phyloP scores from a whole-genome alignment of 2,888 invertebrate genomes.

The Mythimna albipuncta region DNA sequence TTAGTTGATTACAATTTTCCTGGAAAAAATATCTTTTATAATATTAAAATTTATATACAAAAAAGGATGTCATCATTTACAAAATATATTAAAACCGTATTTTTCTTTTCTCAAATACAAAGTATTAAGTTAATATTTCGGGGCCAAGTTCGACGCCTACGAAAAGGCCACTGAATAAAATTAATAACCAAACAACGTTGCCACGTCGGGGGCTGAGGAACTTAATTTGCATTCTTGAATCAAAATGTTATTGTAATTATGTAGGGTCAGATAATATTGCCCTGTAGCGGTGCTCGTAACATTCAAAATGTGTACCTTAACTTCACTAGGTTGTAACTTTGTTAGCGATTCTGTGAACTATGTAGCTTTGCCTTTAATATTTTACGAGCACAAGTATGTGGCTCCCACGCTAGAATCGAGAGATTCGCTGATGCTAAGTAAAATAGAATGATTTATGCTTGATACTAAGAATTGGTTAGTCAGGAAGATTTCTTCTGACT shows the following conservation, averaged over 20 bases:
- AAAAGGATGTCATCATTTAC: conserved; percentile 45
- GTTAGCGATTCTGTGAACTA: conserved; percentile 39
- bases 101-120: conserved; percentile 55
- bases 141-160: conserved; percentile 58
- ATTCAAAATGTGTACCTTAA: conserved; percentile 48
- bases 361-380: conserved; percentile 27
- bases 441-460: conserved; percentile 19
- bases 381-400: conserved; percentile 26
- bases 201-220: conserved; percentile 59
- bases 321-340: conserved; percentile 32
- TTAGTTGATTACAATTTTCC: conserved; percentile 5
- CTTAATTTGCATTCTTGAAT: conserved; percentile 78
- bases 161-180: conserved; percentile 70
- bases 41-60: conserved; percentile 8
- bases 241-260: conserved; percentile 78
- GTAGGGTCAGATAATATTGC: conserved; percentile 70
- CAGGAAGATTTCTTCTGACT: neutral
- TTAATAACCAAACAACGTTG: conserved; percentile 73
- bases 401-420: conserved; percentile 12
- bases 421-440: conserved; percentile 17
- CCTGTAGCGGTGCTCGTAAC: conserved; percentile 43
- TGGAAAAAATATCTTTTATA: neutral
- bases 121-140: conserved; percentile 59
- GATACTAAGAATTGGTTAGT: neutral
- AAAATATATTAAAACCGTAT: conserved; percentile 56